A percentile compares a stretch with the other conserved stretches of the same genome.
These are phyloP conservation scores for Rhynchonema sp. DNA, from an alignment of 2,888 invertebrate species.

Conservation along the genomic window DNA sequence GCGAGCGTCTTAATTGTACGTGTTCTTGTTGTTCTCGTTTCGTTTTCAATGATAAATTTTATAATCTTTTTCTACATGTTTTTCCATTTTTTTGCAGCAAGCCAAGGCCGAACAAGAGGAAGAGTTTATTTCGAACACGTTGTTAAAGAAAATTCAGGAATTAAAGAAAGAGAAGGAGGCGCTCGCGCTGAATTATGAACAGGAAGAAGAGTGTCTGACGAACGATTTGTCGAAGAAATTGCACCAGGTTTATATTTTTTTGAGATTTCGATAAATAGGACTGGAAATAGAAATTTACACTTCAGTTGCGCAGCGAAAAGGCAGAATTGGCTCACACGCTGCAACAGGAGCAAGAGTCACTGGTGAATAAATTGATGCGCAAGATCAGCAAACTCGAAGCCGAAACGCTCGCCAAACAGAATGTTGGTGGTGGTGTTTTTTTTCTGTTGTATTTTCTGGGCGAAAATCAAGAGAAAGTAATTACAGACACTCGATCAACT, in stretches of 20 bases:
- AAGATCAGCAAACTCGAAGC: conserved; percentile 95
- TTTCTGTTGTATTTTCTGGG: too few relatives aligned
- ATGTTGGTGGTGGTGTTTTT: too few relatives aligned
- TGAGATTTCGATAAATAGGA: too few relatives aligned
- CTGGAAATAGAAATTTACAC: too few relatives aligned
- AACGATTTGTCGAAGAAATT: conserved; percentile 88
- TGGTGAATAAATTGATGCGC: conserved; percentile 89
- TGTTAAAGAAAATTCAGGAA: conserved; percentile 91
- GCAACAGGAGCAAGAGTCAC: conserved; percentile 92
- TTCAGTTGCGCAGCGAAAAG: conserved; percentile 74
- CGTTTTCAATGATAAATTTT: background rate
- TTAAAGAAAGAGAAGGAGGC: conserved; percentile 97
- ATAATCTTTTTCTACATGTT: background rate
- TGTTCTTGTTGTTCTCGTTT: conserved; percentile 16
- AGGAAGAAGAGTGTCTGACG: conserved; percentile 94
- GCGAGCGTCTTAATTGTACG: conserved; percentile 93
- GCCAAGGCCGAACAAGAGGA: conserved; percentile 98
- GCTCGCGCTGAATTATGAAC: conserved; percentile 91
- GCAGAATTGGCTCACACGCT: conserved; percentile 85
- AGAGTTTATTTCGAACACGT: conserved; percentile 92
- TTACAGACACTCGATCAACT: background rate
- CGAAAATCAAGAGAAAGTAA: too few relatives aligned
- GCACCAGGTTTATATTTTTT: too few relatives aligned
- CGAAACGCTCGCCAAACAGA: conserved; percentile 79
- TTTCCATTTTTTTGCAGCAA: conserved; percentile 68